These are phyloP conservation scores for Caenorhabditis drosophilae DNA, from an alignment of 2,888 invertebrate species.

Conservation along the genomic window DNA sequence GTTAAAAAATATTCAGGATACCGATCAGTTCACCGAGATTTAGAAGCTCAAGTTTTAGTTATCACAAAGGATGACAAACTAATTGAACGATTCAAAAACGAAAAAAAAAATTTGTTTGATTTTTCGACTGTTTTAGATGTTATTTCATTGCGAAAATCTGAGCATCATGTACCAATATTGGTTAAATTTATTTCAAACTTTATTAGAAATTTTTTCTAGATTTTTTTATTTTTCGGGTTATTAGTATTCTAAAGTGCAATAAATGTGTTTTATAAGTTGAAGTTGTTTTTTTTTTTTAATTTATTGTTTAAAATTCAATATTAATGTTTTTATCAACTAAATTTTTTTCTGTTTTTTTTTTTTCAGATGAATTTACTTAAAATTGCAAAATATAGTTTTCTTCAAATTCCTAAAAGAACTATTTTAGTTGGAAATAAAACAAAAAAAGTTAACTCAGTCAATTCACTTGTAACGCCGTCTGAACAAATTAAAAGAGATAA, in stretches of 20 bases:
- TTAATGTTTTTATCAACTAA: not conserved
- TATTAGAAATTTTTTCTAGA: slow-evolving; percentile 80
- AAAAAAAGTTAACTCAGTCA: too few relatives aligned
- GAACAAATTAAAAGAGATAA: slow-evolving; percentile 14
- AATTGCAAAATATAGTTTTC: not conserved
- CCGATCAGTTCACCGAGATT: slow-evolving; percentile 80
- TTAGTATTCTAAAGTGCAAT: too few relatives aligned
- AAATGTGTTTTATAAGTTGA: too few relatives aligned
- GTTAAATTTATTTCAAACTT: slow-evolving; percentile 79
- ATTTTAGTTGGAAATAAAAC: not conserved
- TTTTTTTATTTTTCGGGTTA: not conserved
- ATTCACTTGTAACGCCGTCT: slow-evolving; percentile 12
- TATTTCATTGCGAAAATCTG: slow-evolving; percentile 75
- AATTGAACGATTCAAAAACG: slow-evolving; percentile 70
- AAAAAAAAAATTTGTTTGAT: slow-evolving; percentile 79
- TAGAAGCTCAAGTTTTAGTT: slow-evolving; percentile 90
- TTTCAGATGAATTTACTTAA: slow-evolving; percentile 1
- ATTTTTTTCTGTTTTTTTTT: too few relatives aligned
- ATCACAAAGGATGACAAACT: slow-evolving; percentile 80
- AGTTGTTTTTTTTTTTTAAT: too few relatives aligned
- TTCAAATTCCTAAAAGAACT: slow-evolving; percentile 1
- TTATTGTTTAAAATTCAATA: not conserved
- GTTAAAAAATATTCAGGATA: slow-evolving; percentile 44
- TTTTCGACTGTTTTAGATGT: slow-evolving; percentile 70
- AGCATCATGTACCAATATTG: slow-evolving; percentile 81